phyloP scores from a whole-genome alignment of 2,113 vertebrate species.

The Rhabdomys dilectus region DNA sequence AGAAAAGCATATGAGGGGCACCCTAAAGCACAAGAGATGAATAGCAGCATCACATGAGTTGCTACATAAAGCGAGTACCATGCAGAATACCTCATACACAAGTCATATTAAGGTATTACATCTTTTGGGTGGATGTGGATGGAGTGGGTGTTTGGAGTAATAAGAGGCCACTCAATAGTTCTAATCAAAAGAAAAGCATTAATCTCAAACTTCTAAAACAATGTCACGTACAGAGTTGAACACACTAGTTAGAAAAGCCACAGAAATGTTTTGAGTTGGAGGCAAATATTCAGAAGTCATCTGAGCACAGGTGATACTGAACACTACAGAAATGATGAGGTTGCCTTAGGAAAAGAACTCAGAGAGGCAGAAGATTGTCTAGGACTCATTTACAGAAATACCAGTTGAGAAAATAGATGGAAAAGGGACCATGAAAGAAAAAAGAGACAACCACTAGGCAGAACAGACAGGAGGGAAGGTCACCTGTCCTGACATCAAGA shows the following conservation, averaged over 20 bases:
- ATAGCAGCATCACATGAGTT: not conserved
- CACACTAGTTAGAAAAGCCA: slow-evolving; percentile 16
- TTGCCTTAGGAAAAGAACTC: slow-evolving; percentile 8
- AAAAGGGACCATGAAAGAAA: slow-evolving; percentile 4
- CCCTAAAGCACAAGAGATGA: not conserved
- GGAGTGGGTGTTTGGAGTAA: not conserved
- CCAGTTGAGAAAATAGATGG: not conserved
- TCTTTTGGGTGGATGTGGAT: not conserved
- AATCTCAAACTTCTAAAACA: slow-evolving; percentile 41
- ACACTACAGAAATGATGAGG: not conserved
- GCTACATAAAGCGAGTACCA: not conserved
- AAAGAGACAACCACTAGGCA: not conserved
- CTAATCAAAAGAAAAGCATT: slow-evolving; percentile 34
- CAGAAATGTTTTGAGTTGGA: not conserved
- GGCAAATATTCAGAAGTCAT: slow-evolving; percentile 55
- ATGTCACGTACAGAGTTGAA: slow-evolving; percentile 46
- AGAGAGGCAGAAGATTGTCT: slow-evolving; percentile 36
- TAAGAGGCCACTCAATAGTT: not conserved
- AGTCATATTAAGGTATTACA: not conserved
- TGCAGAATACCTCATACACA: not conserved
- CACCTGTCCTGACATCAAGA: not conserved
- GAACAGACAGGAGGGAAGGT: not conserved
- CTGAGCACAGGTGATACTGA: slow-evolving; percentile 37
- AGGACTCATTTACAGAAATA: slow-evolving; percentile 46
- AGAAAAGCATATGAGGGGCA: not conserved